Percentiles rank a stretch among this genome's conserved stretches.
phyloP scores from a whole-genome alignment of 1,140 invertebrate species.

The Heliconius congener region DNA sequence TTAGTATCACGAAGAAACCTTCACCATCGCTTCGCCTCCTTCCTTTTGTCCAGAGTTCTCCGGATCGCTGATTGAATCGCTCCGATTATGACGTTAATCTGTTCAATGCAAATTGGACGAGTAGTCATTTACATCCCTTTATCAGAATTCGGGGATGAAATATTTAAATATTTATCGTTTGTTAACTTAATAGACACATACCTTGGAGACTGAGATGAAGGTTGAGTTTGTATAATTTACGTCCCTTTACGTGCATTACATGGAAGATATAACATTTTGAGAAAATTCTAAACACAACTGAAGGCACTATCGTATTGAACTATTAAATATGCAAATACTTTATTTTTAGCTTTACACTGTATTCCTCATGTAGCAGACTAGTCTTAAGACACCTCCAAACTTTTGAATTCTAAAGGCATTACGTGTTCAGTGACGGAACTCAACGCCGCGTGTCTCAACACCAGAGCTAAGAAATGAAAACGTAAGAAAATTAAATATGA shows the following conservation, averaged over 20 bases:
- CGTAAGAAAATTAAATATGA: not conserved
- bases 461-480: not conserved
- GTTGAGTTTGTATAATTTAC: conserved; percentile 28
- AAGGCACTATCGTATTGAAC: not conserved
- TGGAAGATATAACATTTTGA: not conserved
- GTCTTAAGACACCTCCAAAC: too few relatives aligned
- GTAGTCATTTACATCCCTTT: conserved; percentile 79
- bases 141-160: conserved; percentile 74
- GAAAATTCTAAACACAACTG: not conserved
- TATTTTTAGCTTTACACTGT: too few relatives aligned
- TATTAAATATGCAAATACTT: too few relatives aligned
- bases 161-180: conserved; percentile 78
- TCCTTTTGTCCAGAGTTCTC: conserved; percentile 64
- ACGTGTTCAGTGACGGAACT: too few relatives aligned
- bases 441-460: too few relatives aligned
- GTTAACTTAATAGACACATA: conserved; percentile 51
- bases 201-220: conserved; percentile 25
- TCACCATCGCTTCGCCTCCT: conserved; percentile 33
- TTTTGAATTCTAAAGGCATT: too few relatives aligned
- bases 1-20: conserved; percentile 68
- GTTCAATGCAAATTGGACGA: conserved; percentile 80
- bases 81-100: conserved; percentile 81
- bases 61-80: conserved; percentile 78
- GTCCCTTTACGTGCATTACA: not conserved
- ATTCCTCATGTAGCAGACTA: too few relatives aligned